Evolutionary conservation across 2,797 vertebrate genomes (phyloP), one percentile per base, ranked within the genome.

Genomic region (Enteromius mattozi): DNA sequence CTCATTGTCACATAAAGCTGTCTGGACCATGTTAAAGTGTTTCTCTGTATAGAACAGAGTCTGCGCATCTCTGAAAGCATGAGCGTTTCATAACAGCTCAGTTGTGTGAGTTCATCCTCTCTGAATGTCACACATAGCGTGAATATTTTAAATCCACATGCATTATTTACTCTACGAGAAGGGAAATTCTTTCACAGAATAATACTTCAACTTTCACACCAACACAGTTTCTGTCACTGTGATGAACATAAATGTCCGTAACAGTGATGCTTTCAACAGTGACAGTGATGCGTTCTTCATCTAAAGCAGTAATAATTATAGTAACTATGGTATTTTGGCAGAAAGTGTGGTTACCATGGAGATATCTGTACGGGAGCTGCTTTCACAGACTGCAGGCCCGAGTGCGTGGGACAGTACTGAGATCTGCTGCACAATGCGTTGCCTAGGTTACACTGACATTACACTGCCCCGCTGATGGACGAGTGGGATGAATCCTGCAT

Each of bases 401-500:
- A 13, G 4, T 74, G 83, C 45, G 81, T 78, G 83, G 66, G 78
- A 83, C 65, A 45, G 78, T 6, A 49, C 19, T 69, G 79, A 63
- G 59, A 63, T 63, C 65, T 30, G 45, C 33, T 79, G 74, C 45
- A 74, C 76, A 81, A 69, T 88, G 59, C 59, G 83, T 68, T 74
- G 77, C 83, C 54, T 8, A 24, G 81, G 81, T 81, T 81, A 83
- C 77, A 4, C 51, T 85, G 80, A 87, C 82, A 85, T 51, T 51
- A 47, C 72, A 8, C 51, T 83, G 72, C 76, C 78, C 80, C 16
- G 8, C 66, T 74, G 66, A 21, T 79, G 81, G 16, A 81, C 10
- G 81, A 87, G 81, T 86, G 77, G 81, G 81, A 45, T 21, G 42
- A 76, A 84, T 78, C 84, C 65, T 72, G 82, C 70, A 84, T 77